These are phyloP conservation scores for Phasia obesa DNA, from an alignment of 2,888 invertebrate genomes.

Conservation along the genomic window DNA sequence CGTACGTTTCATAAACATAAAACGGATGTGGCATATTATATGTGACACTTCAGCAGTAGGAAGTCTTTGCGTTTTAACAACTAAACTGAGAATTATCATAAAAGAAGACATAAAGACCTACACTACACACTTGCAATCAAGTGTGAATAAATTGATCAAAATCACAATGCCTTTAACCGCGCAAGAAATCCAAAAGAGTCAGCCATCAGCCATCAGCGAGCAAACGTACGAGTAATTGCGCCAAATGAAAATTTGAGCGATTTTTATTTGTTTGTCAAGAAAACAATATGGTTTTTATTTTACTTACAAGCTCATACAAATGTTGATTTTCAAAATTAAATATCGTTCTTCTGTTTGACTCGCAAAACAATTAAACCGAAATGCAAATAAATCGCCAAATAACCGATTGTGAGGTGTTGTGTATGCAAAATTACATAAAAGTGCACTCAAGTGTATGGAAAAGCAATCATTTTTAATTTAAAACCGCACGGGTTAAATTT, in stretches of 20 bases:
- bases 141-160: constrained; percentile 56
- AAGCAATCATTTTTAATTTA: constrained; percentile 71
- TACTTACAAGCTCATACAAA: constrained; percentile 8
- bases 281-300: constrained; percentile 62
- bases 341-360: constrained; percentile 9
- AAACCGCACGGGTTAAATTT: constrained; percentile 69
- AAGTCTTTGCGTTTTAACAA: constrained; percentile 47
- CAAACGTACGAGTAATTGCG: constrained; percentile 60
- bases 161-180: constrained; percentile 37
- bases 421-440: constrained; percentile 53
- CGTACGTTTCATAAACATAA: constrained; percentile 38
- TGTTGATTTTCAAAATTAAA: not conserved
- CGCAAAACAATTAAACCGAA: constrained; percentile 19
- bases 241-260: constrained; percentile 39
- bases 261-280: constrained; percentile 32
- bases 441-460: constrained; percentile 75
- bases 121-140: constrained; percentile 61
- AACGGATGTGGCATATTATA: constrained; percentile 80
- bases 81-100: constrained; percentile 36
- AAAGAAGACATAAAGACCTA: constrained; percentile 34
- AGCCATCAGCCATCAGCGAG: too few relatives aligned
- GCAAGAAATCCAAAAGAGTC: constrained; percentile 19
- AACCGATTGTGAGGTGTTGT: constrained; percentile 43
- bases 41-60: constrained; percentile 73
- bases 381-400: constrained; percentile 38